phyloP scores from a whole-genome alignment of 2,113 vertebrate species.

The Cochlearius cochlearius region DNA sequence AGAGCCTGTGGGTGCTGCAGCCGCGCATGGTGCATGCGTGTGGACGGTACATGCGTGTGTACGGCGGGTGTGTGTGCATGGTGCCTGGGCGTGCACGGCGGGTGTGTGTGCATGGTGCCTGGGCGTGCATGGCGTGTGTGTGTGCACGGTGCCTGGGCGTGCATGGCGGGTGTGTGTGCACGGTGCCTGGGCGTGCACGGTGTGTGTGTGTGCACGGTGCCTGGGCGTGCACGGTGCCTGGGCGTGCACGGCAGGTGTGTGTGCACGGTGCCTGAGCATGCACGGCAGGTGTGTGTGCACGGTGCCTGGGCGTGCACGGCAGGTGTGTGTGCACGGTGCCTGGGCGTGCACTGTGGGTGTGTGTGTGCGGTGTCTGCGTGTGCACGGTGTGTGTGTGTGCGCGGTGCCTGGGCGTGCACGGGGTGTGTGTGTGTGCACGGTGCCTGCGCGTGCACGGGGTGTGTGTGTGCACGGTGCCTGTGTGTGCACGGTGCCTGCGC shows the following conservation, averaged over 20 bases:
- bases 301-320: too few species aligned
- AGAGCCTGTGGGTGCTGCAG: neutral
- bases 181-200: too few species aligned
- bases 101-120: too few species aligned
- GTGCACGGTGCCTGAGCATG: neutral
- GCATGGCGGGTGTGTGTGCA: too few species aligned
- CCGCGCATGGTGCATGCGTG: neutral
- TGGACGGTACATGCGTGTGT: too few species aligned
- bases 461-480: rapidly evolving
- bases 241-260: neutral
- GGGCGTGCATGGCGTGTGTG: neutral
- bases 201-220: neutral
- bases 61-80: neutral
- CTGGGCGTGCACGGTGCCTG: too few species aligned
- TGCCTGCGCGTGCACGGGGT: neutral
- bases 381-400: neutral
- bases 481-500: neutral
- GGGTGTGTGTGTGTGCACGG: too few species aligned
- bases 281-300: neutral
- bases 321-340: neutral
- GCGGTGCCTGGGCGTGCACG: neutral
- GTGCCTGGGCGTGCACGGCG: neutral
- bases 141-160: neutral
- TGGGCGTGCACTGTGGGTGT: too few species aligned
- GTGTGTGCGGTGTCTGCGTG: too few species aligned